A percentile compares a stretch with the other conserved stretches of the same genome.
phyloP scores from a whole-genome alignment of 2,113 vertebrate species.

The Mionectes macconnelli region DNA sequence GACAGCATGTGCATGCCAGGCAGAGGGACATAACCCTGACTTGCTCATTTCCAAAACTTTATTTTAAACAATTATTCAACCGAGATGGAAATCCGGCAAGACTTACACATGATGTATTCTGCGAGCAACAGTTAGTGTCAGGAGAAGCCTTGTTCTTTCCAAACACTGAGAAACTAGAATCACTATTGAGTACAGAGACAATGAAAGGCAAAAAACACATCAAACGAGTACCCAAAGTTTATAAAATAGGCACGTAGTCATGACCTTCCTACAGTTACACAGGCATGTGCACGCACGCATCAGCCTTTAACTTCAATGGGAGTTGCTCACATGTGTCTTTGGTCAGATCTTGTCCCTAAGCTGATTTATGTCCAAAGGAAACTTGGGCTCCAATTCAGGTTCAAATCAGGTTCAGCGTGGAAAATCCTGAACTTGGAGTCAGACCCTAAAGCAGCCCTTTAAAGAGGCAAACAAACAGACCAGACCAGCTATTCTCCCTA shows the following conservation, averaged over 20 bases:
- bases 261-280: not conserved
- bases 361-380: slow-evolving; percentile 41
- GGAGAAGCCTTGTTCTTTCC: not conserved
- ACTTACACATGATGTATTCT: not conserved
- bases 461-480: slow-evolving; percentile 18
- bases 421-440: slow-evolving; percentile 57
- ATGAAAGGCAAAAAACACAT: not conserved
- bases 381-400: slow-evolving; percentile 29
- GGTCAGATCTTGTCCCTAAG: slow-evolving; percentile 41
- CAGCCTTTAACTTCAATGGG: not conserved
- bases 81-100: not conserved
- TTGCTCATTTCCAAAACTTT: not conserved
- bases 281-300: not conserved
- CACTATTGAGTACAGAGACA: not conserved
- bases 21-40: not conserved
- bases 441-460: slow-evolving; percentile 24
- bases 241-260: not conserved
- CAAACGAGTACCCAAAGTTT: not conserved
- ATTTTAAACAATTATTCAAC: not conserved
- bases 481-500: not conserved
- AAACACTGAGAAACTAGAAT: not conserved
- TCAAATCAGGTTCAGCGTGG: slow-evolving; percentile 50
- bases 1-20: not conserved
- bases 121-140: not conserved
- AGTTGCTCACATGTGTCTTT: slow-evolving; percentile 22